phyloP scores from a whole-genome alignment of 2,888 invertebrate species.

The Pristionchus japonicus region DNA sequence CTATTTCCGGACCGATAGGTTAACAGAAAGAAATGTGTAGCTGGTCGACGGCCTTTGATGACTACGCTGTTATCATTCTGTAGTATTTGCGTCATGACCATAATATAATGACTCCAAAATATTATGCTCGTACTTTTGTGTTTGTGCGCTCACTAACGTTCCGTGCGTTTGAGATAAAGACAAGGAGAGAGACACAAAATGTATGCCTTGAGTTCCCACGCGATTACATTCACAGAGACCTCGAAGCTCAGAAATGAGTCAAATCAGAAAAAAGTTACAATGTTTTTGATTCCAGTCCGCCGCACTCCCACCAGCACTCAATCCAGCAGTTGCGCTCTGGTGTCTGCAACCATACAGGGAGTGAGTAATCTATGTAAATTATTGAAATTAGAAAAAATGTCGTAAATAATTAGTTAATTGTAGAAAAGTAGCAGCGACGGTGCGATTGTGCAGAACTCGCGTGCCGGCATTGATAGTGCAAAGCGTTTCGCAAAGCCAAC shows the following conservation, averaged over 20 bases:
- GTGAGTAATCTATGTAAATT: not conserved
- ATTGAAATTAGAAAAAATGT: not conserved
- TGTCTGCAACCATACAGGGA: not conserved
- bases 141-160: not conserved
- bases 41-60: no score
- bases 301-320: not conserved
- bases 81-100: no score
- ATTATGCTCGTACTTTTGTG: not conserved
- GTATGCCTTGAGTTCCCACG: not conserved
- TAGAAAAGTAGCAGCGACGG: not conserved
- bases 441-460: not conserved
- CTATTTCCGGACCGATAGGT: not conserved
- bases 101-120: not conserved
- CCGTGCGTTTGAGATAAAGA: not conserved
- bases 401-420: not conserved
- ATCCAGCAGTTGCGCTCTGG: not conserved
- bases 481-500: not conserved
- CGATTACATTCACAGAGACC: not conserved
- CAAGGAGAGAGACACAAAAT: not conserved
- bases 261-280: no score
- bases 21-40: no score
- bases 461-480: not conserved
- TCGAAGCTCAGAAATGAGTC: no score
- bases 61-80: no score
- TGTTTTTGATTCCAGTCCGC: not conserved